These are phyloP conservation scores for Crotalus tigris DNA, from an alignment of 2,113 vertebrate species.

Conservation along the genomic window DNA sequence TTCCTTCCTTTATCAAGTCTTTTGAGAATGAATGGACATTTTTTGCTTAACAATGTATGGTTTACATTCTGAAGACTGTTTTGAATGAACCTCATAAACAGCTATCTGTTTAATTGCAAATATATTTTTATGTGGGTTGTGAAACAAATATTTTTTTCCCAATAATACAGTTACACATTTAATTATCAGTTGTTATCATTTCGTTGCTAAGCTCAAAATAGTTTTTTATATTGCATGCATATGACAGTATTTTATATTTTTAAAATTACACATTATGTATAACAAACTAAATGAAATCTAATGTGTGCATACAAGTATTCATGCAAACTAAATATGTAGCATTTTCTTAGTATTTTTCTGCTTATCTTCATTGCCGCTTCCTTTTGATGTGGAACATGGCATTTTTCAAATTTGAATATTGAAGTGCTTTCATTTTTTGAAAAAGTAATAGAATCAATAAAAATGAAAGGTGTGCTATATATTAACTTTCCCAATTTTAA, in stretches of 20 bases:
- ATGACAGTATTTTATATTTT: slow-evolving; percentile 33
- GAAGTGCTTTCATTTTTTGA: not conserved
- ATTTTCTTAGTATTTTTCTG: not conserved
- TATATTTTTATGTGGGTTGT: slow-evolving; percentile 60
- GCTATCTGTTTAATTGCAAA: slow-evolving; percentile 54
- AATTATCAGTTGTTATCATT: slow-evolving; percentile 58
- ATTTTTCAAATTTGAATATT: not conserved
- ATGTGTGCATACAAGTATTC: slow-evolving; percentile 39
- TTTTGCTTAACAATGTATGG: slow-evolving; percentile 61
- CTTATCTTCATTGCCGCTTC: not conserved
- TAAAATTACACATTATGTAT: slow-evolving; percentile 37
- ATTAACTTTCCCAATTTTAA: not conserved
- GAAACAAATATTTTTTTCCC: slow-evolving; percentile 61
- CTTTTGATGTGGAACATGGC: not conserved
- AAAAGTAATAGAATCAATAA: not conserved
- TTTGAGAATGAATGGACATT: slow-evolving; percentile 62
- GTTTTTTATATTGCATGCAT: not conserved
- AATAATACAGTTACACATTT: slow-evolving; percentile 57
- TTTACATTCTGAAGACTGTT: slow-evolving; percentile 70
- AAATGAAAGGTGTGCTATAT: not conserved
- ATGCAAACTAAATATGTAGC: not conserved
- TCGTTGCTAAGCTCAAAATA: slow-evolving; percentile 58
- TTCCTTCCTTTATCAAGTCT: slow-evolving; percentile 70
- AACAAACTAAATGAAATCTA: slow-evolving; percentile 49
- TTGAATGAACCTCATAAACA: slow-evolving; percentile 58